A percentile compares a stretch with the other conserved stretches of the same genome.
phyloP scores from a whole-genome alignment of 2,113 vertebrate genomes.

The Python bivittatus region DNA sequence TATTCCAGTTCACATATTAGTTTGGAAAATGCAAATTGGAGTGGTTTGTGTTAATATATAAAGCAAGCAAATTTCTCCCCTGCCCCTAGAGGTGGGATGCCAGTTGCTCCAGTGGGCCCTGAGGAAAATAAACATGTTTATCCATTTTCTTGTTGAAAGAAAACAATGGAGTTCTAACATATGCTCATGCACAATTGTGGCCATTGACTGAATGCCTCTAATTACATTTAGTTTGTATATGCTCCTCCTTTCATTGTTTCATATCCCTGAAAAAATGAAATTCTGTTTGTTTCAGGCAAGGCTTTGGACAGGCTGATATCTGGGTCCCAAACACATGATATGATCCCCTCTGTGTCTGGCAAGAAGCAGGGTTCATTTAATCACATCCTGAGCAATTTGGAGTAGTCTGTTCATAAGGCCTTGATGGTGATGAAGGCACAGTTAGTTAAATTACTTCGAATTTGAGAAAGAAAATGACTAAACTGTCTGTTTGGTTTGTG shows the following conservation, averaged over 20 bases:
- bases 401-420: background rate
- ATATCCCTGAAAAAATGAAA: background rate
- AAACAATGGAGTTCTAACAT: background rate
- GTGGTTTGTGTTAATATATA: background rate
- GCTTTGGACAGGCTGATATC: background rate
- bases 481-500: background rate
- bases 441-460: background rate
- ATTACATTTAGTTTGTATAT: background rate
- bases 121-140: background rate
- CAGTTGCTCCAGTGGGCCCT: background rate
- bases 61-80: background rate
- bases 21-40: background rate
- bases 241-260: background rate
- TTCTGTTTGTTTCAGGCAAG: background rate
- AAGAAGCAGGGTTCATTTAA: background rate
- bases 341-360: background rate
- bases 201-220: background rate
- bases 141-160: background rate
- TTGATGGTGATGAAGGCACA: background rate
- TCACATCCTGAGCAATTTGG: background rate
- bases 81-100: background rate
- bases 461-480: background rate
- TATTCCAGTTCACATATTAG: background rate
- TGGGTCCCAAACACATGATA: background rate
- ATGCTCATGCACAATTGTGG: background rate